Evolutionary conservation across 2,113 vertebrate species (phyloP).

Genomic region (Argyrosomus japonicus): DNA sequence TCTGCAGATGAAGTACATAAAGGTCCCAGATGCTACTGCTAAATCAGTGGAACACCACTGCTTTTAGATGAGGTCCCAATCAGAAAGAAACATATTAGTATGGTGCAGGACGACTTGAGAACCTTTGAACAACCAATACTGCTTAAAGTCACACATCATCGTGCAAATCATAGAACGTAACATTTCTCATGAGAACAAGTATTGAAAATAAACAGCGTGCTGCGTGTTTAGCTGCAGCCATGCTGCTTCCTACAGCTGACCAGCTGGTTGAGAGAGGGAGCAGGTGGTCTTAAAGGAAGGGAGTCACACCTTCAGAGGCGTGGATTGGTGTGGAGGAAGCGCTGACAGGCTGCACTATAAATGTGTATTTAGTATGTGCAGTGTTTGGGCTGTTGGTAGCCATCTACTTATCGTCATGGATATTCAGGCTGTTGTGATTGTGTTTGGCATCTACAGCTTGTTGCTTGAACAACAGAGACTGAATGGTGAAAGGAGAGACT

Average conservation of each 20-base stretch:
- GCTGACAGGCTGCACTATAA: slow-evolving; percentile 10
- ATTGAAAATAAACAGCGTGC: neutral
- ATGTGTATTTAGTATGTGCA: neutral
- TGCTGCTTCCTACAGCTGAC: neutral
- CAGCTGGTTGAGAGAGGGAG: slow-evolving; percentile 35
- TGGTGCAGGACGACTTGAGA: too few relatives aligned
- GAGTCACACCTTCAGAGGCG: slow-evolving; percentile 43
- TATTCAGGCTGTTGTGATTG: too few relatives aligned
- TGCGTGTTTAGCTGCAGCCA: neutral
- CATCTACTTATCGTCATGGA: too few relatives aligned
- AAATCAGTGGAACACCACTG: too few relatives aligned
- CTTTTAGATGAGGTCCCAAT: too few relatives aligned
- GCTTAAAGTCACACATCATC: neutral
- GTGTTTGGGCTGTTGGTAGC: neutral
- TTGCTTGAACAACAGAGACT: too few relatives aligned
- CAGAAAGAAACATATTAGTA: too few relatives aligned
- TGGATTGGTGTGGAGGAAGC: neutral
- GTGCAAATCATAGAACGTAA: neutral
- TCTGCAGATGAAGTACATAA: too few relatives aligned
- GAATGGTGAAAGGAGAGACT: too few relatives aligned
- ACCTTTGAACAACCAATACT: too few relatives aligned
- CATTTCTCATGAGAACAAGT: neutral
- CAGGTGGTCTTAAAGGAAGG: slow-evolving; percentile 46
- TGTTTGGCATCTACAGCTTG: too few relatives aligned
- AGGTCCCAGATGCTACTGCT: too few relatives aligned